Base-by-base conservation (phyloP, 2,113 vertebrate species). In the Pardalotus punctatus region DNA sequence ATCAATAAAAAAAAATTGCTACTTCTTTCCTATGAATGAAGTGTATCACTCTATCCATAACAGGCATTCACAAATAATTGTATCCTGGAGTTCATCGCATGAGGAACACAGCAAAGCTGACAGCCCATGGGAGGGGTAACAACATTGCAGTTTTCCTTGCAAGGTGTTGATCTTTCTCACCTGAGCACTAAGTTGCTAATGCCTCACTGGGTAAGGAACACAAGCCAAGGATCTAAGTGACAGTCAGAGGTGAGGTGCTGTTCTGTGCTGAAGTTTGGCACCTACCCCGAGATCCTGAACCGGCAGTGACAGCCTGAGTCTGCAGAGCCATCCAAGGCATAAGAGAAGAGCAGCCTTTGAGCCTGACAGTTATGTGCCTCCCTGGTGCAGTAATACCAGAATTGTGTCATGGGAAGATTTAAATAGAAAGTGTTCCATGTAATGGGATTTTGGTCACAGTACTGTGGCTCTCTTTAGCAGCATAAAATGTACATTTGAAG, bases 401-500 rank as follows among this genome's bases (percentile, higher is more conserved):
- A 89, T 89, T 78, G 60, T 73, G 80, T 69, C 71, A 82, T 54
- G 51, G 80, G 82, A 86, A 93, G 69, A 91, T 90, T 97, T 96
- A 94, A 94, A 94, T 76, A 91, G 91, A 90, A 96, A 92, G 25
- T 47, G 93, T 94, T 96, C 86, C 86, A 25, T 91, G 94, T 96
- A 97, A 97, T 94, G 76, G 90, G 91, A 96, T 97, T 96, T 95
- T 87, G 85, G 93, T 96, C 97, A 95, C 96, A 94, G 62, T 82
- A 45, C 82, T 45, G 54, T 28, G 58, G 69, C 82, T 92, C 19
- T 53, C 90, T 93, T 96, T 70, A 95, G 80, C 77, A 91, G 95
- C 80, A 92, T 90, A 96, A 96, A 95, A 95, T 69, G 77, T 64
- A 84, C 77, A 94, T 95, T 92, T 64, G 90, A 92, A 96, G 77